These are phyloP conservation scores for Biston stratarius DNA, from an alignment of 2,888 invertebrate species.

Conservation along the genomic window DNA sequence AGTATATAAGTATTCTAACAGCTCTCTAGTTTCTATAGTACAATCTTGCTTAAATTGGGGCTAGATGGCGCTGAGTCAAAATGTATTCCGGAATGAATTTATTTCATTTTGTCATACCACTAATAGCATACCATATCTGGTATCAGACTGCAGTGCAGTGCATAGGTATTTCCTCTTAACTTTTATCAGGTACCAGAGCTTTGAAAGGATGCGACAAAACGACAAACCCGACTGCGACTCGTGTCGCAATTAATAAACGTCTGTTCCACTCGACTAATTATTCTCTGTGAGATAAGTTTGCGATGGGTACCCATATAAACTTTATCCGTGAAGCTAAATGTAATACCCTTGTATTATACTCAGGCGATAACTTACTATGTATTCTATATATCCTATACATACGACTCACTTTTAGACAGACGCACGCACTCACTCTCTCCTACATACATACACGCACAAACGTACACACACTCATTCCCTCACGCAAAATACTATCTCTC, in stretches of 20 bases:
- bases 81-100: too few species aligned
- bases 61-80: too few species aligned
- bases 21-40: too few species aligned
- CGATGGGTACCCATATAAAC: constrained; percentile 1
- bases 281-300: constrained; percentile 61
- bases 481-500: too few species aligned
- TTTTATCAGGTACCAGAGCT: constrained; percentile 62
- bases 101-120: too few species aligned
- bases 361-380: not conserved
- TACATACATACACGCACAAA: too few species aligned
- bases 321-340: not conserved
- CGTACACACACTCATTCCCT: too few species aligned
- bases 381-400: too few species aligned
- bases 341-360: not conserved
- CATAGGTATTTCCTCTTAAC: constrained; percentile 49
- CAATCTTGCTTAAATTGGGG: too few species aligned
- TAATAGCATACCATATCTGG: not conserved
- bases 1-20: too few species aligned
- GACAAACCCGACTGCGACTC: constrained; percentile 67
- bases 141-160: not conserved
- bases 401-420: too few species aligned
- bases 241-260: constrained; percentile 84
- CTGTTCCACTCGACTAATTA: constrained; percentile 80
- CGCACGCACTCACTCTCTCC: too few species aligned
- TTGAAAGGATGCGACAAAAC: constrained; percentile 67